A percentile compares a stretch with the other conserved stretches of the same genome.
phyloP scores from a whole-genome alignment of 2,888 invertebrate species.

The Erebia palarica region DNA sequence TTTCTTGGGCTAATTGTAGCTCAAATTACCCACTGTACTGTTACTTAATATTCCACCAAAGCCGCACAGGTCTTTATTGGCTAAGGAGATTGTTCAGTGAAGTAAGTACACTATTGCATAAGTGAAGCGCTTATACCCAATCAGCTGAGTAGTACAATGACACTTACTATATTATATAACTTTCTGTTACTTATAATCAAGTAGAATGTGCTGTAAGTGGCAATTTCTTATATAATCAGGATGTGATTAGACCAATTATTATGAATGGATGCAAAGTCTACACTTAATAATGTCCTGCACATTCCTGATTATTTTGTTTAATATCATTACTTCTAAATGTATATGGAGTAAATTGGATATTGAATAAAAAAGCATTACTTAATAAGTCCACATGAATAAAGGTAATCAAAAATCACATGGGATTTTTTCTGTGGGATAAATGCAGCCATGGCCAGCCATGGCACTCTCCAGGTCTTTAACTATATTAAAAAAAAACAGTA shows the following conservation, averaged over 20 bases:
- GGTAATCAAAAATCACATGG: too few species aligned
- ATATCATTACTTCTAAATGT: too few species aligned
- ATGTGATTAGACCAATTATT: not conserved
- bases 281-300: too few species aligned
- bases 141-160: constrained; percentile 1
- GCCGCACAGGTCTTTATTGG: not conserved
- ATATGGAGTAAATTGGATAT: too few species aligned
- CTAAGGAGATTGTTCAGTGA: constrained; percentile 1
- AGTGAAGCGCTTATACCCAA: constrained; percentile 9
- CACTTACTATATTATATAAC: constrained; percentile 2
- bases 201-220: not conserved
- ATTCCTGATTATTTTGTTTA: too few species aligned
- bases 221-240: constrained; percentile 2
- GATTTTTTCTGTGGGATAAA: too few species aligned
- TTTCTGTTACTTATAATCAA: constrained; percentile 5
- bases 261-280: too few species aligned
- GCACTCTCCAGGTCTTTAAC: too few species aligned
- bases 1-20: not conserved
- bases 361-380: too few species aligned
- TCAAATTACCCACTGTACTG: not conserved
- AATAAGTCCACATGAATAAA: too few species aligned
- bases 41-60: not conserved
- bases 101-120: constrained; percentile 8
- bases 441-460: too few species aligned
- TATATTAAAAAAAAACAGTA: too few species aligned